A percentile compares a stretch with the other conserved stretches of the same genome.
Evolutionary conservation across 2,113 vertebrate species (phyloP).

Genomic region (Phaethornis superciliosus): DNA sequence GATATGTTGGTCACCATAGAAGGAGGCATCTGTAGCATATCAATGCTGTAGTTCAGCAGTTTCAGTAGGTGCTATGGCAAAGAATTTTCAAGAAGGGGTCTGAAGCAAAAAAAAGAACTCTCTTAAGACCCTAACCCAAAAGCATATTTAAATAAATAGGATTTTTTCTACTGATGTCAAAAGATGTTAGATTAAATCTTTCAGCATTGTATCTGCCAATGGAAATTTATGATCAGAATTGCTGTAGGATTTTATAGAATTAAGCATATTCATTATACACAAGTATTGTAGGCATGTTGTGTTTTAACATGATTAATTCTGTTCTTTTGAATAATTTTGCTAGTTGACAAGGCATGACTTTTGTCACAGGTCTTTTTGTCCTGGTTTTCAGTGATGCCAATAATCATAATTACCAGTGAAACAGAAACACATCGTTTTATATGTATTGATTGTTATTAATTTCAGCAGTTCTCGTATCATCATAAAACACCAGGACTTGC

Average conservation of each 20-base stretch:
- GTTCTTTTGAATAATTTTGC: not conserved
- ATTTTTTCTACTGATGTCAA: not conserved
- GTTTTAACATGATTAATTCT: not conserved
- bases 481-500: not conserved
- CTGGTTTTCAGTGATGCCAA: not conserved
- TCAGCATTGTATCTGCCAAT: not conserved
- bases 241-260: not conserved
- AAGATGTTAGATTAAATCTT: not conserved
- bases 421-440: not conserved
- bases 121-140: not conserved
- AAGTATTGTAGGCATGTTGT: not conserved
- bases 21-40: not conserved
- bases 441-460: not conserved
- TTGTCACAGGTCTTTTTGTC: not conserved
- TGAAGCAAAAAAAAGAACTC: not conserved
- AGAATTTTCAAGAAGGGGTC: not conserved
- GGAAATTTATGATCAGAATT: not conserved
- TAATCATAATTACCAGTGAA: not conserved
- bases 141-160: not conserved
- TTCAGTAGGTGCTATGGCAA: not conserved
- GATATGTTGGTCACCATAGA: not conserved
- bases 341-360: not conserved
- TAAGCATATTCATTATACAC: not conserved
- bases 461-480: not conserved
- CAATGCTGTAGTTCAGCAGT: fast-evolving